Percentiles rank a stretch among this genome's conserved stretches.
phyloP scores from a whole-genome alignment of 1,140 invertebrate species.

The Calycopis cecrops region DNA sequence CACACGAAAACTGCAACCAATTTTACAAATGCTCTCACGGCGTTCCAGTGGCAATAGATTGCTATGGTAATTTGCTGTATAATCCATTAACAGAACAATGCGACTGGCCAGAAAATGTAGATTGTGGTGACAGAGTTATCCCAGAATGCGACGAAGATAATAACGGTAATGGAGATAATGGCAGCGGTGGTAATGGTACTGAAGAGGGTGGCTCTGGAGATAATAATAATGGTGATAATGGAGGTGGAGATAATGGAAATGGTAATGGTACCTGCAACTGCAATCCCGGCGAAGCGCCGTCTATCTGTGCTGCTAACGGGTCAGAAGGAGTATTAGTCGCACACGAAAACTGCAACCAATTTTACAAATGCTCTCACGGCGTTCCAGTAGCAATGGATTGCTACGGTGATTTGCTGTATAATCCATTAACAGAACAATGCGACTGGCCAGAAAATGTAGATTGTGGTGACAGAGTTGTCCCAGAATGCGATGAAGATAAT shows the following conservation, averaged over 20 bases:
- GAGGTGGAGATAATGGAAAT: slow-evolving; percentile 4
- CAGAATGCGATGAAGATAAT: background rate
- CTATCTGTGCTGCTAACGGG: slow-evolving; percentile 29
- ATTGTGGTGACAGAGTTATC: slow-evolving; percentile 5
- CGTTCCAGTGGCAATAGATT: slow-evolving; percentile 22
- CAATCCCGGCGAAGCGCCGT: slow-evolving; percentile 29
- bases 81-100: background rate
- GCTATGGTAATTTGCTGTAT: slow-evolving; percentile 11
- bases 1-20: slow-evolving; percentile 35
- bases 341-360: slow-evolving; percentile 38
- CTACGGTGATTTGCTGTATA: slow-evolving; percentile 67
- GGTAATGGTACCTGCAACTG: slow-evolving; percentile 21
- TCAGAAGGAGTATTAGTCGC: slow-evolving; percentile 30
- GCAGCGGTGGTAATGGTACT: slow-evolving; percentile 24
- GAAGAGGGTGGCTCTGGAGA: background rate
- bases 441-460: slow-evolving; percentile 55
- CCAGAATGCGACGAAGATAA: slow-evolving; percentile 1
- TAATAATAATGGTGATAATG: slow-evolving; percentile 16
- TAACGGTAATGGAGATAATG: slow-evolving; percentile 64
- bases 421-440: slow-evolving; percentile 75
- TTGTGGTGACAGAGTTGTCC: slow-evolving; percentile 29
- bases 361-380: slow-evolving; percentile 32
- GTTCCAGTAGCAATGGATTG: slow-evolving; percentile 23
- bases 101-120: slow-evolving; percentile 1
- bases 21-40: slow-evolving; percentile 33